phyloP scores from a whole-genome alignment of 2,888 invertebrate genomes.

The Cheilosia pagana region DNA sequence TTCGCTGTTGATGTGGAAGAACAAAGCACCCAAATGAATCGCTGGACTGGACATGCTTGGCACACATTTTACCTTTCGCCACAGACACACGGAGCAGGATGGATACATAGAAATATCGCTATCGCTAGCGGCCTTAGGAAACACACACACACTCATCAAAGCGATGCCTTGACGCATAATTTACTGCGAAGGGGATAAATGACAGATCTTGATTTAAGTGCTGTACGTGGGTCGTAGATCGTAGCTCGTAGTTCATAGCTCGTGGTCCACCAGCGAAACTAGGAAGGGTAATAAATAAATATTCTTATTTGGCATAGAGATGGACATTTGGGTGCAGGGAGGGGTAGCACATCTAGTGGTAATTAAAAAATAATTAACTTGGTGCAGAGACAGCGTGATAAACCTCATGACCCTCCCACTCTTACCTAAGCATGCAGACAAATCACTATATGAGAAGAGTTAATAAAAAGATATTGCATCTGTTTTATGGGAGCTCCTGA shows the following conservation, averaged over 20 bases:
- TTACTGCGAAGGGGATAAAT: slow-evolving; percentile 58
- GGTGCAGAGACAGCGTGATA: slow-evolving; percentile 12
- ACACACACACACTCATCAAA: background rate
- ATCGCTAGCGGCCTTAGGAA: slow-evolving; percentile 32
- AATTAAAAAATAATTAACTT: slow-evolving; percentile 63
- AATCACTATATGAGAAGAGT: background rate
- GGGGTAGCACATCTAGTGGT: slow-evolving; percentile 4
- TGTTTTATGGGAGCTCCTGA: slow-evolving; percentile 32
- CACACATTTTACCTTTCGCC: slow-evolving; percentile 65
- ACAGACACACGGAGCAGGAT: slow-evolving; percentile 9
- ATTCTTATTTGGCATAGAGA: slow-evolving; percentile 49
- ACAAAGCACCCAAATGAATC: slow-evolving; percentile 57
- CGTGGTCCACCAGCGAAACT: slow-evolving; percentile 10
- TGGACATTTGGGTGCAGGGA: slow-evolving; percentile 11
- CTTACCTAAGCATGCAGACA: background rate
- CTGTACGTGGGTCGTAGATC: slow-evolving; percentile 37
- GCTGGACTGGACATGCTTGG: slow-evolving; percentile 54
- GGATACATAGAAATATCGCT: slow-evolving; percentile 18
- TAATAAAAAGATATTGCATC: slow-evolving; percentile 29
- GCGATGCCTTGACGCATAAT: slow-evolving; percentile 56
- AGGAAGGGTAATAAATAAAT: slow-evolving; percentile 61
- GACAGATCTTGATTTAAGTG: slow-evolving; percentile 67
- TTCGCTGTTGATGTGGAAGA: slow-evolving; percentile 19
- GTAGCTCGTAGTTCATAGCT: slow-evolving; percentile 21
- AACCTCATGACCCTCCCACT: slow-evolving; percentile 3